These are phyloP conservation scores for Stomatorhinus walkeri DNA, from an alignment of 2,797 vertebrate species.

Conservation along the genomic window DNA sequence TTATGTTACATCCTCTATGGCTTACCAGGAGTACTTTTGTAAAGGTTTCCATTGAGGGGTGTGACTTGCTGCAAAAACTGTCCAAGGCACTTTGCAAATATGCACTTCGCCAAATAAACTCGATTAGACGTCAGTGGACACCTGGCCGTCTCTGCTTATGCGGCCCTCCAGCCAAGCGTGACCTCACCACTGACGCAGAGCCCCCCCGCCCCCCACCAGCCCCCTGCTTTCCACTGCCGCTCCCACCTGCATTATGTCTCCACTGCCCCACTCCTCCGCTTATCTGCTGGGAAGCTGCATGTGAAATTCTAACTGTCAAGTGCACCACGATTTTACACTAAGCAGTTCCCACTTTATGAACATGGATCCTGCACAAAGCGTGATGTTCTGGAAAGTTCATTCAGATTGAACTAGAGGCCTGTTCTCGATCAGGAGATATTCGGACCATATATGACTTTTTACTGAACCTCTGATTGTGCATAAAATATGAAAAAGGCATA, in stretches of 20 bases:
- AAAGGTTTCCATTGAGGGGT: not conserved
- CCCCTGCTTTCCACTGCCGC: not conserved
- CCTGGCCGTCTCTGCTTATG: not conserved
- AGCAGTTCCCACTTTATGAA: not conserved
- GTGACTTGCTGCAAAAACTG: not conserved
- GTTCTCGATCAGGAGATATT: not conserved
- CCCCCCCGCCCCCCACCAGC: not conserved
- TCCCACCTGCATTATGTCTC: not conserved
- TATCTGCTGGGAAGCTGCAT: not conserved
- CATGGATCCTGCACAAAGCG: not conserved
- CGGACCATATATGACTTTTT: not conserved
- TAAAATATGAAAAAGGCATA: not conserved
- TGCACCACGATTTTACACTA: not conserved
- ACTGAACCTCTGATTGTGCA: not conserved
- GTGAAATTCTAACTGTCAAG: not conserved
- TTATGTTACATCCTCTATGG: not conserved
- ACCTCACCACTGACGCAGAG: not conserved
- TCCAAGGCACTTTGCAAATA: constrained; percentile 2
- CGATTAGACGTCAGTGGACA: not conserved
- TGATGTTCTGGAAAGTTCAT: not conserved
- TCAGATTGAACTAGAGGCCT: not conserved
- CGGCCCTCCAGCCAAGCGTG: not conserved
- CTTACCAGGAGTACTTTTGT: not conserved
- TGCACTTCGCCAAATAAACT: not conserved
- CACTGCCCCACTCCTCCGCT: not conserved